These are phyloP conservation scores for Axinella damicornis DNA, from an alignment of 37 sponge, comb jelly and placozoan species.

Conservation along the genomic window DNA sequence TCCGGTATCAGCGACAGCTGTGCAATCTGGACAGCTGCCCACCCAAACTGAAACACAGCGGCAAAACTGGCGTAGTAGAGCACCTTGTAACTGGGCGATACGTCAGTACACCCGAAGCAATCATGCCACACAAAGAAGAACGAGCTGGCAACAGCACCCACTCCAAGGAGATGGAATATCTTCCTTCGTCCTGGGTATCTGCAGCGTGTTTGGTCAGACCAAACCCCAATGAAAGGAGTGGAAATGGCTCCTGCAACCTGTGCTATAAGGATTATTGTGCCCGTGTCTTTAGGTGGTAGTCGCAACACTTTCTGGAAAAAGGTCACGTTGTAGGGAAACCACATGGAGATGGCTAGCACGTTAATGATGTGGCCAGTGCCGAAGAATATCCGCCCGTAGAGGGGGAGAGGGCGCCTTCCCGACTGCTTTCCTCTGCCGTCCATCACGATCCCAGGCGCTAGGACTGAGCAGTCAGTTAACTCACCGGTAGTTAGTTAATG, in stretches of 20 bases:
- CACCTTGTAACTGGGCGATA: constrained; percentile 43
- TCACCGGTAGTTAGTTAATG: too few relatives aligned
- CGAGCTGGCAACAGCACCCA: constrained; percentile 53
- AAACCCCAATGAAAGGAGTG: constrained; percentile 82
- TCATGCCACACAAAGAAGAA: constrained; percentile 87
- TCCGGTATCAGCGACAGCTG: constrained; percentile 94
- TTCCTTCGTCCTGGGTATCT: constrained; percentile 81
- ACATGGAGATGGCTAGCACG: constrained; percentile 88
- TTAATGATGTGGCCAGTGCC: constrained; percentile 90
- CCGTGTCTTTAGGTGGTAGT: constrained; percentile 62
- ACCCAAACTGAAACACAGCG: constrained; percentile 92
- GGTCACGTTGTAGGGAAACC: constrained; percentile 89
- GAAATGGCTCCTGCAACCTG: constrained; percentile 88
- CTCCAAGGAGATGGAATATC: constrained; percentile 88
- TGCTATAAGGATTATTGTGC: constrained; percentile 82
- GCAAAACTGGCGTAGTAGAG: constrained; percentile 83
- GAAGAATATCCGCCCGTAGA: constrained; percentile 44
- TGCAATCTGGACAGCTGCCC: constrained; percentile 91
- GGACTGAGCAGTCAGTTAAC: too few relatives aligned
- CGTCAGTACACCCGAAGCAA: constrained; percentile 75
- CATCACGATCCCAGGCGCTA: too few relatives aligned
- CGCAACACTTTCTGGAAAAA: constrained; percentile 79
- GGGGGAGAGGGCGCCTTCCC: neutral
- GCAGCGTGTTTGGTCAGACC: constrained; percentile 64
- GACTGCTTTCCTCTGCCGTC: too few relatives aligned